Base-by-base conservation (phyloP, 2,113 vertebrate species). In the Cairina moschata region DNA sequence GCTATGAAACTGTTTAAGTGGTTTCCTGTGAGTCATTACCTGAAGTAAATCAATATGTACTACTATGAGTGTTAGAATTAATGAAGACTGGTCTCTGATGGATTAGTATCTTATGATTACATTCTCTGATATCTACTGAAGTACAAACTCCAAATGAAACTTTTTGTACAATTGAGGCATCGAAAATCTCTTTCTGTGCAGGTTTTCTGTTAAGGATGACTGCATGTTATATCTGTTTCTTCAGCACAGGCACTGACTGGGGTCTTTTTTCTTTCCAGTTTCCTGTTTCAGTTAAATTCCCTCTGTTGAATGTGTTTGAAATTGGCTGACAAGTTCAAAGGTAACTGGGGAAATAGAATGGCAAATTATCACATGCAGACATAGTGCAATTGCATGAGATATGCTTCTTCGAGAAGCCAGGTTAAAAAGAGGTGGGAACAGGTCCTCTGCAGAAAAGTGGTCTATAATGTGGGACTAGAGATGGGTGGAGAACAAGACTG, bases 61-160 rank as follows among this genome's bases (percentile, higher is more conserved):
- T 76, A 90, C 67, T 90, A 17, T 1, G 2, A 90, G 58, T 50
- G 75, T 56, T 90, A 69, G 59, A 95, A 90, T 81, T 94, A 93
- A 91, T 91, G 79, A 93, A 94, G 63, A 77, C 76, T 83, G 55
- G 63, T 90, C 83, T 94, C 88, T 74, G 83, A 93, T 90, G 79
- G 75, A 55, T 93, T 90, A 80, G 50, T 93, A 52, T 83, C 59
- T 93, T 83, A 65, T 69, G 71, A 69, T 50, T 90, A 54, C 67
- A 22, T 80, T 66, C 50, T 97, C 63, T 86, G 44, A 88, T 93
- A 44, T 71, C 54, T 88, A 36, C 72, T 77, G 80, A 71, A 86
- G 44, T 69, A 66, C 16, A 79, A 85, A 80, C 63, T 93, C 54
- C 67, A 69, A 55, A 52, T 84, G 6, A 84, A 89, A 80, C 16